phyloP scores from a whole-genome alignment of 1,140 invertebrate genomes.

The Magallana gigas region DNA sequence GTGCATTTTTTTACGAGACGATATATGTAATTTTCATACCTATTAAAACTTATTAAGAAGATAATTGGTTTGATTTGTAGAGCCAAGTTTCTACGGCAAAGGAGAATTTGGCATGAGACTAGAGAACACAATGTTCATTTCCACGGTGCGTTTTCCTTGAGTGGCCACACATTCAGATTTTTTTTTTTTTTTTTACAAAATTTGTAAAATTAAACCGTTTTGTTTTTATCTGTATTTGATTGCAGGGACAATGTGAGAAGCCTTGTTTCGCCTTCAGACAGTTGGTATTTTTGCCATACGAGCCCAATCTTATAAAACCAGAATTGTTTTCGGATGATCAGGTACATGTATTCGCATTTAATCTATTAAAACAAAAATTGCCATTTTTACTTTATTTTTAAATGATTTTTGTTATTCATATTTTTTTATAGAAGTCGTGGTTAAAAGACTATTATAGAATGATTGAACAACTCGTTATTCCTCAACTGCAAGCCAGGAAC shows the following conservation, averaged over 20 bases:
- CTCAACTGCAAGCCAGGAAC: slow-evolving; percentile 7
- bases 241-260: neutral
- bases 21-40: too few relatives aligned
- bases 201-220: neutral
- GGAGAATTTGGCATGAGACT: slow-evolving; percentile 24
- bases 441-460: slow-evolving; percentile 5
- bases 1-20: too few relatives aligned
- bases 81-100: slow-evolving; percentile 8
- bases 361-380: too few relatives aligned
- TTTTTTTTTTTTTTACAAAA: too few relatives aligned
- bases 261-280: neutral
- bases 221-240: neutral
- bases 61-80: neutral
- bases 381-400: too few relatives aligned
- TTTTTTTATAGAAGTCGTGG: slow-evolving; percentile 7
- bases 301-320: slow-evolving; percentile 14
- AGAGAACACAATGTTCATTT: neutral
- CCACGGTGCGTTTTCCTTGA: neutral
- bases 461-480: neutral
- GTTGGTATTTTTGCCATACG: slow-evolving; percentile 6
- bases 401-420: too few relatives aligned
- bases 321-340: neutral
- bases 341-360: neutral
- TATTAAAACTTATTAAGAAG: too few relatives aligned
- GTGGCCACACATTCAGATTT: too few relatives aligned